Conservation (phyloP, 2,888 invertebrate genomes). For the Ormyrus nitidulus region DNA sequence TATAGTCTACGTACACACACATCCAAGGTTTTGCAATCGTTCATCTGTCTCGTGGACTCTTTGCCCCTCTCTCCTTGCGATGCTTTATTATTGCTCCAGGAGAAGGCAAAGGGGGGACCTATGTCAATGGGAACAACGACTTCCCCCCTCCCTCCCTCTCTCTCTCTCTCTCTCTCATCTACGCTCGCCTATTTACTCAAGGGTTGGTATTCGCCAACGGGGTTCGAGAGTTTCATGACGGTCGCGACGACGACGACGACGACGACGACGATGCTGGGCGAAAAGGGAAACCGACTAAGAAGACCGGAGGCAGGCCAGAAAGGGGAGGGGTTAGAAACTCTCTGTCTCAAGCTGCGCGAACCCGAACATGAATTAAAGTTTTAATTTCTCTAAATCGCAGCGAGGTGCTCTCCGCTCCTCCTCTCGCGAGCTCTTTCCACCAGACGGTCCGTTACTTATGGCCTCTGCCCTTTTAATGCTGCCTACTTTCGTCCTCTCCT, state of each 20-base stretch:
- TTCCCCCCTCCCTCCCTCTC: slow-evolving; percentile 36
- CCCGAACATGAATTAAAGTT: slow-evolving; percentile 75
- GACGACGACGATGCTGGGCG: slow-evolving; percentile 20
- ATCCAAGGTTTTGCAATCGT: slow-evolving; percentile 28
- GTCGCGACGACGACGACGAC: slow-evolving; percentile 47
- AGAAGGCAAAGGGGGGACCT: slow-evolving; percentile 61
- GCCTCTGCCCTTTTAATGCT: slow-evolving; percentile 72
- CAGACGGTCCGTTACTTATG: slow-evolving; percentile 74
- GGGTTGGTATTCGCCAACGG: slow-evolving; percentile 62
- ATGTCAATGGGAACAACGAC: slow-evolving; percentile 66
- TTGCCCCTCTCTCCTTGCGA: slow-evolving; percentile 56
- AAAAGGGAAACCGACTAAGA: slow-evolving; percentile 57
- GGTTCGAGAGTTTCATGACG: slow-evolving; percentile 58
- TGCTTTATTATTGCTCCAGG: slow-evolving; percentile 67
- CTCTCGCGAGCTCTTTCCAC: slow-evolving; percentile 67
- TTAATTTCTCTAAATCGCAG: slow-evolving; percentile 76
- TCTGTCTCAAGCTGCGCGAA: slow-evolving; percentile 58
- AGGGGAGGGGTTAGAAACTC: slow-evolving; percentile 2
- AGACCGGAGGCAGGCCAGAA: slow-evolving; percentile 55
- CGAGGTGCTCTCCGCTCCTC: slow-evolving; percentile 57
- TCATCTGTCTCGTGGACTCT: slow-evolving; percentile 14
- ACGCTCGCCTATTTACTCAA: slow-evolving; percentile 66
- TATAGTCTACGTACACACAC: not conserved
- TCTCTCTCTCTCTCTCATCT: slow-evolving; percentile 37
- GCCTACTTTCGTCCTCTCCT: slow-evolving; percentile 57